Evolutionary conservation across 2,113 vertebrate genomes (phyloP).

Genomic region (Pluvianellus socialis): DNA sequence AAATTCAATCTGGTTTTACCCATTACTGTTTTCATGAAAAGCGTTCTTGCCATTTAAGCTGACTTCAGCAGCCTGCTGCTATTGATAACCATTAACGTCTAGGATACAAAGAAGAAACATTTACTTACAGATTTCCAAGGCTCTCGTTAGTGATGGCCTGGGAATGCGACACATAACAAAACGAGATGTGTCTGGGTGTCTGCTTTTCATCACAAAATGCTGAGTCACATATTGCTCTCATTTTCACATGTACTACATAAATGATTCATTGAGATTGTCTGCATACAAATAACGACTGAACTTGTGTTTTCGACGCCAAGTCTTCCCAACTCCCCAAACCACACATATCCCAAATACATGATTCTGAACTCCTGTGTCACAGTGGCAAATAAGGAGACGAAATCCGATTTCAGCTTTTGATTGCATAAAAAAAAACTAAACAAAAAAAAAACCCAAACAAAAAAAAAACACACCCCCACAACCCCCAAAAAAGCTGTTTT

Average conservation of each 20-base stretch:
- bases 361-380: neutral
- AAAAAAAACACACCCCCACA: too few species aligned
- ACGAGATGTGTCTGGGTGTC: neutral
- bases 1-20: constrained; percentile 6
- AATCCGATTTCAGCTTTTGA: neutral
- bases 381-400: neutral
- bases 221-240: neutral
- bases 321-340: neutral
- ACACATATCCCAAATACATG: accelerated
- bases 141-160: neutral
- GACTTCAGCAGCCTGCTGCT: constrained; percentile 25
- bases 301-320: neutral
- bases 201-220: neutral
- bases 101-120: neutral
- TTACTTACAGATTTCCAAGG: constrained; percentile 20
- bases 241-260: neutral
- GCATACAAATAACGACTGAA: neutral
- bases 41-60: neutral
- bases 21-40: neutral
- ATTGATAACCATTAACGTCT: constrained; percentile 13
- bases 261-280: neutral
- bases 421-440: neutral
- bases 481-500: too few species aligned
- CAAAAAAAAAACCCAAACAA: too few species aligned
- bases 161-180: neutral